Conservation (phyloP, 2,113 vertebrate genomes). For the Nymphicus hollandicus region DNA sequence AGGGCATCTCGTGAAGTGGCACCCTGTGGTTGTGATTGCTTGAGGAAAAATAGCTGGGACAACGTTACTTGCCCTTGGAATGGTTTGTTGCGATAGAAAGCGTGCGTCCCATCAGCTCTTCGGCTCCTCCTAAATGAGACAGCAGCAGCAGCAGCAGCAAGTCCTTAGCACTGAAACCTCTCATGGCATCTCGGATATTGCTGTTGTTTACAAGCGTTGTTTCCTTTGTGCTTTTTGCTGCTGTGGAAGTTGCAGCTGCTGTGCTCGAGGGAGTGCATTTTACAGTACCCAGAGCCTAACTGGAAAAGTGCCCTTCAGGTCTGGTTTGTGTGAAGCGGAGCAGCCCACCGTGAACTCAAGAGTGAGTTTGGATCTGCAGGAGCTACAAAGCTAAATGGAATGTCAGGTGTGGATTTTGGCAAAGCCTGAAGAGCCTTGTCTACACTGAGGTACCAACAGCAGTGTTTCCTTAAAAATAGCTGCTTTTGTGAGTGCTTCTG, state of each 20-base stretch:
- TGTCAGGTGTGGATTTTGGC: not conserved
- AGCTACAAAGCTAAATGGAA: not conserved
- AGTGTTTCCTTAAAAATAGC: not conserved
- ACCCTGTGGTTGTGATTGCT: not conserved
- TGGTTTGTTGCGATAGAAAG: not conserved
- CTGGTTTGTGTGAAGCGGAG: not conserved
- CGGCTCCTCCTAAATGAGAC: not conserved
- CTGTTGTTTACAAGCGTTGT: not conserved
- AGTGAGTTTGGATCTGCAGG: not conserved
- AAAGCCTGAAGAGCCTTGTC: not conserved
- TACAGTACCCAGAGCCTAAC: not conserved
- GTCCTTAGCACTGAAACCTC: not conserved
- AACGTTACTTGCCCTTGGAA: not conserved
- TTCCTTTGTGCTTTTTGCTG: not conserved
- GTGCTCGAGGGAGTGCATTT: not conserved
- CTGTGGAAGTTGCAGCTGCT: not conserved
- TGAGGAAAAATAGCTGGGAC: not conserved
- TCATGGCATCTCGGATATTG: not conserved
- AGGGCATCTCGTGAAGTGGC: not conserved
- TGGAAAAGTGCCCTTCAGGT: not conserved
- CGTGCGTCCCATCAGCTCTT: not conserved
- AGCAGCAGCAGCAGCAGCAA: not conserved
- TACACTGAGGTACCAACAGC: not conserved
- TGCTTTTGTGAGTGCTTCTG: not conserved
- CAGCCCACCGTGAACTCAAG: not conserved